A percentile compares a stretch with the other conserved stretches of the same genome.
Evolutionary conservation across 2,113 vertebrate genomes (phyloP).

Genomic region (Ptyas mucosa): DNA sequence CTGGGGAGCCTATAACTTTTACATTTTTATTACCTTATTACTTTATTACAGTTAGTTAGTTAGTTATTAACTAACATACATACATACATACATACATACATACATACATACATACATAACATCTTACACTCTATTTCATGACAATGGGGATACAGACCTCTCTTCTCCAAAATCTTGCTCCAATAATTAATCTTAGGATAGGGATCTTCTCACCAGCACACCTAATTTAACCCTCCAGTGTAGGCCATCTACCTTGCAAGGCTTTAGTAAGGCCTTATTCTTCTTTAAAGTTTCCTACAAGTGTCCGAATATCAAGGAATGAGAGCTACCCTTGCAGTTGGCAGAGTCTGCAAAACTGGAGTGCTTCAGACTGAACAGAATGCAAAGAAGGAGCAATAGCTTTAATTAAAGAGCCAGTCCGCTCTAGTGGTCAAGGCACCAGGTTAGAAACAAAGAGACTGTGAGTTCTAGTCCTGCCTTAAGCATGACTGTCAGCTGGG

Average conservation of each 20-base stretch:
- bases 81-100: too few species aligned
- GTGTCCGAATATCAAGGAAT: background rate
- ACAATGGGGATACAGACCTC: background rate
- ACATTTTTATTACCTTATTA: background rate
- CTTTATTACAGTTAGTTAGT: too few species aligned
- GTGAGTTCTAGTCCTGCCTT: background rate
- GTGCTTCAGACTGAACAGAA: background rate
- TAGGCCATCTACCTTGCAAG: background rate
- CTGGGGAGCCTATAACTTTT: background rate
- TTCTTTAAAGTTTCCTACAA: background rate
- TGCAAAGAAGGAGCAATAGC: background rate
- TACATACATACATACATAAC: too few species aligned
- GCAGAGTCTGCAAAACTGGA: background rate
- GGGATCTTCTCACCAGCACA: background rate
- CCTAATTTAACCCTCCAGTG: background rate
- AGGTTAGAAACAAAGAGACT: background rate
- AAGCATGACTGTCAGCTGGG: background rate
- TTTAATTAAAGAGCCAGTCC: background rate
- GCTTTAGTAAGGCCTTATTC: background rate
- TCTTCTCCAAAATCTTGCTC: background rate
- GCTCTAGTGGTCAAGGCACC: background rate
- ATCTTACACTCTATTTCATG: background rate
- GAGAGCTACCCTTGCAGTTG: background rate
- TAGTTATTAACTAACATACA: too few species aligned
- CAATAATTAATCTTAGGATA: background rate